A percentile compares a stretch with the other conserved stretches of the same genome.
phyloP scores from a whole-genome alignment of 2,888 invertebrate genomes.

The Drosophila siamana region DNA sequence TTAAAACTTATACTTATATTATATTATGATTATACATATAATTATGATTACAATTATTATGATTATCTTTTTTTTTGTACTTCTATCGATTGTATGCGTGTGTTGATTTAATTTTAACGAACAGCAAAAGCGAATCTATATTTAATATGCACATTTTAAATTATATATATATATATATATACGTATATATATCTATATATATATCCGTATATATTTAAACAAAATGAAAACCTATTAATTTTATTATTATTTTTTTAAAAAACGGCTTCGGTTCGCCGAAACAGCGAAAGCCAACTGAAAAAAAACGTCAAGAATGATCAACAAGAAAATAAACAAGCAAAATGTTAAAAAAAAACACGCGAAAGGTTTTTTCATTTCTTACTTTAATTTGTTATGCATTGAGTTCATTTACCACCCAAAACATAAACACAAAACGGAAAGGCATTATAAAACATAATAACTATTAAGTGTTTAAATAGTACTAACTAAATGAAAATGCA shows the following conservation, averaged over 20 bases:
- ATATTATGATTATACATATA: slow-evolving; percentile 29
- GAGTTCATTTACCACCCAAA: slow-evolving; percentile 11
- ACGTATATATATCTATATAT: slow-evolving; percentile 29
- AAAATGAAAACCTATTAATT: slow-evolving; percentile 56
- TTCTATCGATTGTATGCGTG: slow-evolving; percentile 37
- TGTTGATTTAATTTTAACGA: slow-evolving; percentile 49
- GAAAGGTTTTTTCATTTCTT: slow-evolving; percentile 35
- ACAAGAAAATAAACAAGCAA: slow-evolving; percentile 59
- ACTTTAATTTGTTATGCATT: slow-evolving; percentile 18
- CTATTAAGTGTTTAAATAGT: slow-evolving; percentile 77
- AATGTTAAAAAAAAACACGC: slow-evolving; percentile 55
- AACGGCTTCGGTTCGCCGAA: slow-evolving; percentile 35
- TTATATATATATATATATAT: slow-evolving; percentile 37
- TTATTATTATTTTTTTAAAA: slow-evolving; percentile 70
- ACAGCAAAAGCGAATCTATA: slow-evolving; percentile 59
- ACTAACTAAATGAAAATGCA: slow-evolving; percentile 60
- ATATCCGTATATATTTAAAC: slow-evolving; percentile 18
- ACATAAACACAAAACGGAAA: slow-evolving; percentile 14
- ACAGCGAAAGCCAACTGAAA: slow-evolving; percentile 33
- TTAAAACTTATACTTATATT: slow-evolving; percentile 24
- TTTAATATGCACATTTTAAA: slow-evolving; percentile 72
- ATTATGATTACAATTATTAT: slow-evolving; percentile 35
- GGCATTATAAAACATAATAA: slow-evolving; percentile 56
- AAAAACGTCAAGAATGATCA: slow-evolving; percentile 41
- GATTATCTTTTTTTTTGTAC: slow-evolving; percentile 38